phyloP scores from a whole-genome alignment of 2,888 invertebrate species.

The Metopia argyrocephala region DNA sequence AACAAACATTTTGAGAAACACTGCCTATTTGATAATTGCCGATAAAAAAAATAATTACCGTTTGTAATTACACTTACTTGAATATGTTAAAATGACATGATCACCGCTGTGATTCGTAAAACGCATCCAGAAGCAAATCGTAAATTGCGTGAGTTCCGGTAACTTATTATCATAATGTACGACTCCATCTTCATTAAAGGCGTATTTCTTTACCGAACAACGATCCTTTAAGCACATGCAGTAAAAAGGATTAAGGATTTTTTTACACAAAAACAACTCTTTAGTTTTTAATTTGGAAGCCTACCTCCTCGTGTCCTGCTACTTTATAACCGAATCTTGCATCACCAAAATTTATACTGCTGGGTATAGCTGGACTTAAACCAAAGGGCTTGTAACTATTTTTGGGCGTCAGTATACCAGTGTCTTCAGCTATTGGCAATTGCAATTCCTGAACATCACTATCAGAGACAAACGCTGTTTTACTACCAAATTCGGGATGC shows the following conservation, averaged over 20 bases:
- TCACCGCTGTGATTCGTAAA: slow-evolving; percentile 90
- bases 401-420: slow-evolving; percentile 46
- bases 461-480: slow-evolving; percentile 30
- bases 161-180: slow-evolving; percentile 85
- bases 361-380: slow-evolving; percentile 19
- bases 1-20: slow-evolving; percentile 21
- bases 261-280: neutral
- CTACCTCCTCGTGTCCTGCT: slow-evolving; percentile 66
- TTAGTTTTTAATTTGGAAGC: neutral
- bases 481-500: slow-evolving; percentile 73
- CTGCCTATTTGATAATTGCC: neutral
- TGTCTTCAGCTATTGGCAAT: slow-evolving; percentile 33
- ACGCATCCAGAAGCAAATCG: slow-evolving; percentile 90
- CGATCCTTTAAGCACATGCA: slow-evolving; percentile 77
- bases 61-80: slow-evolving; percentile 81
- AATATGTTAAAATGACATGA: slow-evolving; percentile 90
- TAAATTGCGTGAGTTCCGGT: slow-evolving; percentile 89
- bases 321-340: slow-evolving; percentile 67
- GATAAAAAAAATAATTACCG: neutral
- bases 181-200: slow-evolving; percentile 84
- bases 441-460: slow-evolving; percentile 45
- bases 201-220: slow-evolving; percentile 85
- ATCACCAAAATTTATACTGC: slow-evolving; percentile 51
- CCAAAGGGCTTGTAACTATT: slow-evolving; percentile 58
- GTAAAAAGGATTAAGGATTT: slow-evolving; percentile 14